phyloP scores from a whole-genome alignment of 2,113 vertebrate genomes.

The Perognathus longimembris region DNA sequence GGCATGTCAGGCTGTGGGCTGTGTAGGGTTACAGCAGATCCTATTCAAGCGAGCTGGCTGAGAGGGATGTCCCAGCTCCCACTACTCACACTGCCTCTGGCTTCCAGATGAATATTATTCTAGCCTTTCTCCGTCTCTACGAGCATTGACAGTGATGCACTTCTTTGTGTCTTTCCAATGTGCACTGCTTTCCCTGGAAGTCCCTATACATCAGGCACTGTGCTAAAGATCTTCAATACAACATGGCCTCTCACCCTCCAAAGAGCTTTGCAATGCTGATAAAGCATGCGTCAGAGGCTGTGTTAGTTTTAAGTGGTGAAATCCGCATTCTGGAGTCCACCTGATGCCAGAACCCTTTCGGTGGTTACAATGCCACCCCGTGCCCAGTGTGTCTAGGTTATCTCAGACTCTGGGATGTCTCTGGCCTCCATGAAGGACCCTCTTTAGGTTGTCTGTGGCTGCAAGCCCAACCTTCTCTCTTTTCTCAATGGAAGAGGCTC shows the following conservation, averaged over 20 bases:
- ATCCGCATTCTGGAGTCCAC: no score
- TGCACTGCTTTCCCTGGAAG: neutral
- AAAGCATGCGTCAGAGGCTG: neutral
- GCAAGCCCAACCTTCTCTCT: neutral
- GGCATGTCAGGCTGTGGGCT: constrained; percentile 38
- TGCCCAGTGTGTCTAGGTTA: accelerated
- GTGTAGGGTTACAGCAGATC: constrained; percentile 48
- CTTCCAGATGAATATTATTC: neutral
- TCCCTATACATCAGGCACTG: neutral
- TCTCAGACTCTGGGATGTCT: neutral
- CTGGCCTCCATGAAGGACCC: neutral
- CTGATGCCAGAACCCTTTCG: accelerated
- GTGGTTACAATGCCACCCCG: accelerated
- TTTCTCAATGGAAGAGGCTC: neutral
- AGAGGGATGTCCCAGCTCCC: neutral
- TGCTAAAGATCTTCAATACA: neutral
- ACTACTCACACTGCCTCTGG: neutral
- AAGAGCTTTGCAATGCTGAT: neutral
- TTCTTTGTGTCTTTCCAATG: neutral
- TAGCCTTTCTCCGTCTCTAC: neutral
- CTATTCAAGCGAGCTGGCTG: constrained; percentile 6
- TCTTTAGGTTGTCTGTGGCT: accelerated
- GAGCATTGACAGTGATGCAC: accelerated
- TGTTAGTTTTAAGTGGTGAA: neutral
- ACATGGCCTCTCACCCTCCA: neutral